Percentiles rank a stretch among this genome's conserved stretches.
Evolutionary conservation across 2,113 vertebrate species (phyloP).

Genomic region (Aegypius monachus): DNA sequence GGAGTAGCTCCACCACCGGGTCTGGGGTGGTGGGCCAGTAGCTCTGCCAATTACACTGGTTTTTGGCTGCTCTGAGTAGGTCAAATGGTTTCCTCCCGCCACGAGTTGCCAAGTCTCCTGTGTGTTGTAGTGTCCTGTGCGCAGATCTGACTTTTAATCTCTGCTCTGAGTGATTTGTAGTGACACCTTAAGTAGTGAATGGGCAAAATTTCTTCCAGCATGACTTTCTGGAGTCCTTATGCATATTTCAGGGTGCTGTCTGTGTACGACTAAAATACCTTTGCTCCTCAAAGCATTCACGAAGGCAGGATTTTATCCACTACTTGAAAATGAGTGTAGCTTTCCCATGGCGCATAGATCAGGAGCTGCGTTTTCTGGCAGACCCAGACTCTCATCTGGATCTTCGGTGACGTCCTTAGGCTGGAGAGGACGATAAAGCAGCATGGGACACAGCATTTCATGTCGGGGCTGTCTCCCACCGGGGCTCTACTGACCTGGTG

Average conservation of each 20-base stretch:
- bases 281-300: not conserved
- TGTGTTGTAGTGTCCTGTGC: not conserved
- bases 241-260: not conserved
- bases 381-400: not conserved
- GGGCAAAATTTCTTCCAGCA: too few relatives aligned
- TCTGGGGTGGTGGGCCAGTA: not conserved
- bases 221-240: not conserved
- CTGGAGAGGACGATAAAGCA: not conserved
- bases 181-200: not conserved
- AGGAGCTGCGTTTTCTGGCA: not conserved
- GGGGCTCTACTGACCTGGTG: not conserved
- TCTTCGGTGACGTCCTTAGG: not conserved
- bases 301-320: not conserved
- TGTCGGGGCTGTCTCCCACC: not conserved
- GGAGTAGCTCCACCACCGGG: accelerated
- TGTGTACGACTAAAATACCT: accelerated
- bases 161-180: not conserved
- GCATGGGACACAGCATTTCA: accelerated
- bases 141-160: accelerated
- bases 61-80: not conserved
- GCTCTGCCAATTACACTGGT: not conserved
- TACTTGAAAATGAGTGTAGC: not conserved
- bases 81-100: not conserved
- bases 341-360: accelerated
- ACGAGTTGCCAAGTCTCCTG: accelerated